Percentiles rank a stretch among this genome's conserved stretches.
phyloP scores from a whole-genome alignment of 1,140 invertebrate genomes.

The Saccostrea glomerata region DNA sequence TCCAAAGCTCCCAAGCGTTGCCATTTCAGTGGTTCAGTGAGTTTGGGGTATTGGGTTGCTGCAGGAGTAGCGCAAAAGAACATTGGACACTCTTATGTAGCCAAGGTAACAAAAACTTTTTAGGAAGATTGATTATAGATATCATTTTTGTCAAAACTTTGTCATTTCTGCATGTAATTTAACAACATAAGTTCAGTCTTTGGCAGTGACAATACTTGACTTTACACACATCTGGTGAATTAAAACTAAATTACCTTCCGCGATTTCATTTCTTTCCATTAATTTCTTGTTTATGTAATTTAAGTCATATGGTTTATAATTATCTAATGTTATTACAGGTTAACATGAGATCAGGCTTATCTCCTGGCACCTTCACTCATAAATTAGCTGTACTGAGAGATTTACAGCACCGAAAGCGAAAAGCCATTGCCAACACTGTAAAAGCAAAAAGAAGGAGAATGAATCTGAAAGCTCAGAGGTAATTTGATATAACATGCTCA shows the following conservation, averaged over 20 bases:
- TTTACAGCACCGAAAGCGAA: slow-evolving; percentile 11
- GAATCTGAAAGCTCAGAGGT: not conserved
- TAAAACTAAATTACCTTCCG: too few relatives aligned
- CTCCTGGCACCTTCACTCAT: not conserved
- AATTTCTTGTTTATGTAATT: too few relatives aligned
- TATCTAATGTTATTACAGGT: not conserved
- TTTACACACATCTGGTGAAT: too few relatives aligned
- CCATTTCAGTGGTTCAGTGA: slow-evolving; percentile 14
- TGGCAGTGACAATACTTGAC: not conserved
- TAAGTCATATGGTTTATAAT: not conserved
- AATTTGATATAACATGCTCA: not conserved
- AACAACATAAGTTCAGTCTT: not conserved
- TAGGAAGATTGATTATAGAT: not conserved
- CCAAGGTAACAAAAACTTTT: not conserved
- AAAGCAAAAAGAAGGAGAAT: slow-evolving; percentile 7
- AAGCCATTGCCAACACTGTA: not conserved
- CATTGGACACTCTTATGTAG: slow-evolving; percentile 23
- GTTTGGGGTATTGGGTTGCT: not conserved
- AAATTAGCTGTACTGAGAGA: slow-evolving; percentile 2
- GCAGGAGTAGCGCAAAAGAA: slow-evolving; percentile 39
- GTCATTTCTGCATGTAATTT: not conserved
- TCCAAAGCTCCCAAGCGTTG: slow-evolving; percentile 35
- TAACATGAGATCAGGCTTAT: not conserved
- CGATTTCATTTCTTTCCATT: too few relatives aligned
- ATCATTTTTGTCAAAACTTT: not conserved